These are phyloP conservation scores for Acanthis flammea DNA, from an alignment of 2,797 vertebrate genomes.

Conservation along the genomic window DNA sequence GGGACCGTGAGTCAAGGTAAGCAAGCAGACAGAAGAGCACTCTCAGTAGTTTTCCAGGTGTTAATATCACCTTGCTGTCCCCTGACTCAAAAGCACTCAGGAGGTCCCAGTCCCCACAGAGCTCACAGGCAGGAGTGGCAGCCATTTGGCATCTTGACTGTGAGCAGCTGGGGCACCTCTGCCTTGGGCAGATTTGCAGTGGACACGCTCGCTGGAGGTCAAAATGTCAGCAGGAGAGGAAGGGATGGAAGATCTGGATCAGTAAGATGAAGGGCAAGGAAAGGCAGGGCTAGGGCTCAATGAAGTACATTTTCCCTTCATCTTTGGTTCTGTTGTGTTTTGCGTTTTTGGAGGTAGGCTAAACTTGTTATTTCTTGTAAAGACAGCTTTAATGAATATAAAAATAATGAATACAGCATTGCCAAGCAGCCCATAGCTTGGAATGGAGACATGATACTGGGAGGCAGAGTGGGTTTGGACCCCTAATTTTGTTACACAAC, in stretches of 20 bases:
- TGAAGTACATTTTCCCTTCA: neutral
- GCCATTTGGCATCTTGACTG: neutral
- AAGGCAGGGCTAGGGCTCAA: neutral
- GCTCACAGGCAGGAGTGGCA: neutral
- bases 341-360: neutral
- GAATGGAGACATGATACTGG: neutral
- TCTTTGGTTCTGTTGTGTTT: neutral
- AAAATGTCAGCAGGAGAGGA: neutral
- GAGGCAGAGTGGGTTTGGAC: neutral
- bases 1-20: neutral
- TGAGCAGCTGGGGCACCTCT: neutral
- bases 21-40: neutral
- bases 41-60: neutral
- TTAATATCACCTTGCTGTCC: neutral
- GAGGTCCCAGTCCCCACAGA: neutral
- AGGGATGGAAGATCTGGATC: neutral
- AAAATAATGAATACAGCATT: neutral
- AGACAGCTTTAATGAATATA: neutral
- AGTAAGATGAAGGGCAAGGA: neutral
- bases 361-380: neutral
- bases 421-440: neutral
- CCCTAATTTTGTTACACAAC: neutral
- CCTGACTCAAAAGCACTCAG: neutral
- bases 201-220: fast-evolving
- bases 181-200: neutral